These are phyloP conservation scores for Coracias cyanogaster DNA, from an alignment of 2,797 vertebrate genomes.

Conservation along the genomic window DNA sequence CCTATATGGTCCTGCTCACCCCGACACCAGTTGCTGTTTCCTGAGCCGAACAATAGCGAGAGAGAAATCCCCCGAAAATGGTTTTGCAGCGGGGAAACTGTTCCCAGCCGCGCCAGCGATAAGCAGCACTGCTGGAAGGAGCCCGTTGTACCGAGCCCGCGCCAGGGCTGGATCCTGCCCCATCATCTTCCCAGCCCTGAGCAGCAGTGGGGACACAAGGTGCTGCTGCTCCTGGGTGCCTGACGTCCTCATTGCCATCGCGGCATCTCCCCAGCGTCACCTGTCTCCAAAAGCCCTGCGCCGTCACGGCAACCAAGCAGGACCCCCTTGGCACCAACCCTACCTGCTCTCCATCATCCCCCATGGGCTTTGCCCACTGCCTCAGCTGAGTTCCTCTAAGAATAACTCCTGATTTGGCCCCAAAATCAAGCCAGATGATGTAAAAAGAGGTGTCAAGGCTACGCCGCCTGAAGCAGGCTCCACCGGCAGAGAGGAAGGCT, in stretches of 20 bases:
- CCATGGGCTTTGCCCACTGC: not conserved
- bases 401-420: not conserved
- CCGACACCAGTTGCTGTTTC: not conserved
- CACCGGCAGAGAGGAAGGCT: not conserved
- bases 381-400: not conserved
- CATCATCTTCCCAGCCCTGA: not conserved
- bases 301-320: not conserved
- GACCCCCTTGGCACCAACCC: not conserved
- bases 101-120: fast-evolving
- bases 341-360: not conserved
- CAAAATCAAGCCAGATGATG: not conserved
- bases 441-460: not conserved
- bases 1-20: not conserved
- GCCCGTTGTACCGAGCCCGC: not conserved
- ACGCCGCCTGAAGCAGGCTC: not conserved
- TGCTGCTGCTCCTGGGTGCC: fast-evolving
- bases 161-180: not conserved
- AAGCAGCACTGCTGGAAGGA: not conserved
- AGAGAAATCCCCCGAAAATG: conserved; percentile 33
- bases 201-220: fast-evolving
- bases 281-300: fast-evolving
- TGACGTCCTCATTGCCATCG: fast-evolving
- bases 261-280: not conserved
- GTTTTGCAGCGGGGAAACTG: not conserved
- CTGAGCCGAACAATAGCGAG: conserved; percentile 39